phyloP scores from a whole-genome alignment of 2,113 vertebrate species.

The Orthochromis malagaraziensis region DNA sequence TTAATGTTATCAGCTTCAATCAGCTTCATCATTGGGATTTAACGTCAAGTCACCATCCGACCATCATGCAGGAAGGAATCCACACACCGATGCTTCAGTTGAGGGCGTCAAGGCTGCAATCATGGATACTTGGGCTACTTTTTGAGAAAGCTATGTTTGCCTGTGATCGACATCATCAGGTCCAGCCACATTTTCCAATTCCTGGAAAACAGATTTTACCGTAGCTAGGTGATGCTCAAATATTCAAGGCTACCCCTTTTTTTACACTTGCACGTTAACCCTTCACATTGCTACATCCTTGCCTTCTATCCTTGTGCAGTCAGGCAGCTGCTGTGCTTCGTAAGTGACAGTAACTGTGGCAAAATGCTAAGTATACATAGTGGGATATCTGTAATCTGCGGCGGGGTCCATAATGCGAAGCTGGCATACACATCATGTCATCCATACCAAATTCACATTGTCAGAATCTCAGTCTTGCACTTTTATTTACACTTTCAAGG shows the following conservation, averaged over 20 bases:
- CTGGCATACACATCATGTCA: neutral
- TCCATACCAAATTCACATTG: neutral
- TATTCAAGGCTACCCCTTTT: neutral
- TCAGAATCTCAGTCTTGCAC: neutral
- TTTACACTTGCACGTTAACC: neutral
- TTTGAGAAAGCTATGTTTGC: neutral
- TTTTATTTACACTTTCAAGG: neutral
- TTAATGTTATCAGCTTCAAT: neutral
- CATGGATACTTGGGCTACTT: neutral
- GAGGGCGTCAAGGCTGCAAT: neutral
- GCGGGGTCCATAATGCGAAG: neutral
- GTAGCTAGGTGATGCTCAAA: neutral
- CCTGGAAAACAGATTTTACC: neutral
- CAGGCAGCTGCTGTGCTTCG: neutral
- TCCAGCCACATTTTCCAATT: neutral
- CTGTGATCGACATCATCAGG: neutral
- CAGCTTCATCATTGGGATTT: neutral
- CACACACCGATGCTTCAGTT: neutral
- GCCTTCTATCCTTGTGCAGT: neutral
- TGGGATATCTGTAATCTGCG: neutral
- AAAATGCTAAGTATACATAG: neutral
- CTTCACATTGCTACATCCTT: neutral
- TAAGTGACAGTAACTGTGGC: neutral
- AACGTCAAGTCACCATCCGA: neutral
- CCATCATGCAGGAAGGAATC: neutral